Percentiles rank a stretch among this genome's conserved stretches.
Evolutionary conservation across 2,888 invertebrate species (phyloP).

Genomic region (Drosophila setosimentum): DNA sequence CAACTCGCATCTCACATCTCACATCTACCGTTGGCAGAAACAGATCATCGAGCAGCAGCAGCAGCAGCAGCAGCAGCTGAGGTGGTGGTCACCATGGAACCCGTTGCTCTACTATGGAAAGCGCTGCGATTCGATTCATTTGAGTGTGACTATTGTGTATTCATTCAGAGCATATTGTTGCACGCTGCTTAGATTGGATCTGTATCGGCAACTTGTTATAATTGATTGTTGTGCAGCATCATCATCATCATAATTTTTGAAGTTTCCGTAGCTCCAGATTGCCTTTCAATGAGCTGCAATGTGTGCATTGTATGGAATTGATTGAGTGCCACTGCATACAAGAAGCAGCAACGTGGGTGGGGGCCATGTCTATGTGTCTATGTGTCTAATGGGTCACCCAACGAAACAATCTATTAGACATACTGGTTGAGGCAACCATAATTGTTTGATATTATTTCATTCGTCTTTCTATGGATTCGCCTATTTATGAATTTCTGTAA

Average conservation of each 20-base stretch:
- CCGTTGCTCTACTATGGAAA: constrained; percentile 57
- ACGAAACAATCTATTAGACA: constrained; percentile 17
- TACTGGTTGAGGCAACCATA: constrained; percentile 11
- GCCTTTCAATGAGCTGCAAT: constrained; percentile 47
- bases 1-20: constrained; percentile 5
- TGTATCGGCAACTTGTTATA: constrained; percentile 70
- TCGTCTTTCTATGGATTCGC: not conserved
- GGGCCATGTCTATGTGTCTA: not conserved
- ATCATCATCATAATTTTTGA: constrained; percentile 32
- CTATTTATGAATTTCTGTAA: not conserved
- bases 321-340: constrained; percentile 40
- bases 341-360: constrained; percentile 8
- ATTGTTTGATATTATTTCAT: not conserved
- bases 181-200: constrained; percentile 39
- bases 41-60: constrained; percentile 54
- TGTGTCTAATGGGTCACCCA: constrained; percentile 37
- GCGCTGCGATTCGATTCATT: constrained; percentile 68
- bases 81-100: constrained; percentile 18
- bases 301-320: constrained; percentile 24
- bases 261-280: constrained; percentile 23
- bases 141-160: constrained; percentile 56
- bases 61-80: constrained; percentile 11
- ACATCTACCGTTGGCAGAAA: constrained; percentile 34
- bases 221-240: constrained; percentile 79
- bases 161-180: constrained; percentile 39